Base-by-base conservation (phyloP, 1,140 invertebrate genomes). In the Aphidius gifuensis region DNA sequence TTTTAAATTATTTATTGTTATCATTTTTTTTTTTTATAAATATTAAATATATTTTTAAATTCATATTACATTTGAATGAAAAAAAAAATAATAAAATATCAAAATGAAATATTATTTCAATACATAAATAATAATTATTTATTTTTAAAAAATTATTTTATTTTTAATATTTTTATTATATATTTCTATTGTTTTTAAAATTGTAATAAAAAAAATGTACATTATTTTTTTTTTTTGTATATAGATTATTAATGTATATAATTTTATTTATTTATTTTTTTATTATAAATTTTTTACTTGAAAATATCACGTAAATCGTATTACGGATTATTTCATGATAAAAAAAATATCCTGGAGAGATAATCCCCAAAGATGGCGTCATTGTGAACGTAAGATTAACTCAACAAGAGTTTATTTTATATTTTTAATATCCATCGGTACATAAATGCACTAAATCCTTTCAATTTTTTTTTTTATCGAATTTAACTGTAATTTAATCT, bases 251-350 rank as follows among this genome's bases (percentile, higher is more conserved):
- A 44, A 6, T 9, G 6, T 1, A 6, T 1, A 6, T 6, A 6
- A 44, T 9, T 1, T 44, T 44, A 1, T 44, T 44, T 44, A 6
- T 6, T 44, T 6, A 44, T 44, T 7, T 44, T 44, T 1, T 44
- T 44, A 6, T 44, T 44, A 9, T 44, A 44, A 6, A 44, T 44
- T 32, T 32, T 32, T 32, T 32, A 32, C 23, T 32, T 32, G 23
- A 32, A 32, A 32, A 32, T 49, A 60, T 71, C 72, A 72, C 72
- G 75, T 78, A 79, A 80, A 80, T 81, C 76, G 78, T 79, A 79
- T 79, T 79, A 81, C 64, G 74, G 76, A 80, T 80, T 81, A 81
- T 80, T 79, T 75, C 72, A 68, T 75, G 79, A 81, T 81, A 73
- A 79, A 78, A 80, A 3, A 32, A 79, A 81, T 81, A 78, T 80